Conservation (phyloP, 2,888 invertebrate genomes). For the Caenorhabditis sulstoni region DNA sequence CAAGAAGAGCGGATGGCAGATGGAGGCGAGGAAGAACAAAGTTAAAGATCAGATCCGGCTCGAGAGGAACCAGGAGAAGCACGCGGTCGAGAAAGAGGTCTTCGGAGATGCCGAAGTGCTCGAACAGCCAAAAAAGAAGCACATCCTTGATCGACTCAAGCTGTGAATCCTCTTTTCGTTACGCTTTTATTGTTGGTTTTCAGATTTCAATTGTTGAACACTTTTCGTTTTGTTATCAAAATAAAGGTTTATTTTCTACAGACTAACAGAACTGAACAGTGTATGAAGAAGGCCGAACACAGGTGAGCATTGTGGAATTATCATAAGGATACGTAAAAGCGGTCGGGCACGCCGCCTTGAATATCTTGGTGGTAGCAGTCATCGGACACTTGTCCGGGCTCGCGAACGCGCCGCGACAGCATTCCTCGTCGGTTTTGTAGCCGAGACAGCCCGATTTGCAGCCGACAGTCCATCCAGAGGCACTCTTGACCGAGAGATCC, state of each 20-base stretch:
- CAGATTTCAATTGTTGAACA: conserved; percentile 21
- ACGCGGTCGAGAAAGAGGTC: conserved; percentile 62
- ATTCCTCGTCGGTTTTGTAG: conserved; percentile 82
- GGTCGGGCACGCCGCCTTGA: conserved; percentile 83
- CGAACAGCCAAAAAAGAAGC: conserved; percentile 47
- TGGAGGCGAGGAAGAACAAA: conserved; percentile 52
- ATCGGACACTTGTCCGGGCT: conserved; percentile 82
- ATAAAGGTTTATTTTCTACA: neutral
- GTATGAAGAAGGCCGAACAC: conserved; percentile 63
- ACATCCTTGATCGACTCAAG: conserved; percentile 67
- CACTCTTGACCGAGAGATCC: conserved; percentile 21
- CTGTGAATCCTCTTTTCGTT: neutral
- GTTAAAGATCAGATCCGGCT: conserved; percentile 46
- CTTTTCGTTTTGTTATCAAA: conserved; percentile 10
- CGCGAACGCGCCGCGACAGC: conserved; percentile 82
- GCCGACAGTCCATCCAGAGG: conserved; percentile 79
- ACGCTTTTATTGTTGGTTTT: conserved; percentile 46
- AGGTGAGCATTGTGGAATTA: conserved; percentile 82
- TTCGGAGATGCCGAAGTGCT: conserved; percentile 43
- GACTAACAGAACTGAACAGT: conserved; percentile 25
- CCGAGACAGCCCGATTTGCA: conserved; percentile 83
- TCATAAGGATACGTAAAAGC: conserved; percentile 84
- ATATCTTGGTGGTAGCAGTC: conserved; percentile 81
- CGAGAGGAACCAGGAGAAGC: conserved; percentile 64
- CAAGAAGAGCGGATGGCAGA: conserved; percentile 63